Base-by-base conservation (phyloP, 2,888 invertebrate species). In the Megamerina dolium region DNA sequence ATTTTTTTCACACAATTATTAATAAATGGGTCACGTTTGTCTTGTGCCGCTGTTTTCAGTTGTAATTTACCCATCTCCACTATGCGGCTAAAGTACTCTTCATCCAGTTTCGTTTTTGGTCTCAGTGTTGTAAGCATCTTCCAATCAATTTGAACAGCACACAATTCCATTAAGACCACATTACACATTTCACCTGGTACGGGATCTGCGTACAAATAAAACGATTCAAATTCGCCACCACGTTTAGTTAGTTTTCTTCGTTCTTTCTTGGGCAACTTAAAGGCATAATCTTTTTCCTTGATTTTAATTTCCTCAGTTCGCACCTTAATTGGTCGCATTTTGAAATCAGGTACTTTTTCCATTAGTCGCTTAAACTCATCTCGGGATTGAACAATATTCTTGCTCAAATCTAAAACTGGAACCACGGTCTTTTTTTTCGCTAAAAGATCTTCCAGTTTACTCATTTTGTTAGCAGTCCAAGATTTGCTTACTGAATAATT, bases 341-440 rank as follows among this genome's bases (percentile, higher is more conserved):
- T 91, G 64, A 85, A 90, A 66, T 93, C 92, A 0, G 91, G 90
- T 10, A 91, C 86, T 73, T 87, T 87, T 60, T 91, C 90, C 66
- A 88, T 75, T 36, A 89, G 77, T 45, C 82, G 81, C 58, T 85
- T 80, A 55, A 88, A 87, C 63, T 93, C 92, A 58, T 91, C 90
- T 49, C 83, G 81, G 9, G 83, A 82, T 56, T 80, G 84, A 37
- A 85, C 84, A 6, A 82, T 79, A 32, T 82, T 79, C 70, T 85
- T 85, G 42, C 89, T 88, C 52, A 92, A 75, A 70, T 93, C 93
- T 37, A 93, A 75, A 58, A 91, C 85, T 36, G 87, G 82, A 34
- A 84, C 83, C 41, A 83, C 81, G 66, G 90, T 87, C 71, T 89
- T 90, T 72, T 88, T 91, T 74, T 87, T 89, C 49, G 78, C 78